phyloP scores from a whole-genome alignment of 2,113 vertebrate genomes.

The Stercorarius parasiticus region DNA sequence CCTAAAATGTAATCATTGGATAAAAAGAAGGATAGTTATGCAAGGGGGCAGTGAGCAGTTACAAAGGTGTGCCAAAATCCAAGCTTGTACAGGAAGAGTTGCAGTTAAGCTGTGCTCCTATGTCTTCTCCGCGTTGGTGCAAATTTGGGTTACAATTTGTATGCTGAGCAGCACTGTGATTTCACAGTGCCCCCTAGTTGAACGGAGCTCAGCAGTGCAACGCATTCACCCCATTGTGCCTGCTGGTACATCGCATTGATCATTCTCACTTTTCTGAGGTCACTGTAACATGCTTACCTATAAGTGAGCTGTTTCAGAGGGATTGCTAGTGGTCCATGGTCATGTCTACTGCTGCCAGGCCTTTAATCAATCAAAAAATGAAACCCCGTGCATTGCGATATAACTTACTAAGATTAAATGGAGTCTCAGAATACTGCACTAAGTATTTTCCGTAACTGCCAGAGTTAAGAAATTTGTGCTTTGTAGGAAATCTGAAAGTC shows the following conservation, averaged over 20 bases:
- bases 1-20: neutral
- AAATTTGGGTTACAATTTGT: neutral
- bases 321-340: neutral
- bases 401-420: neutral
- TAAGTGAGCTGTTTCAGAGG: neutral
- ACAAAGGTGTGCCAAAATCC: neutral
- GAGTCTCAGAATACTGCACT: neutral
- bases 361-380: neutral
- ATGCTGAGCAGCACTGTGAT: neutral
- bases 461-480: neutral
- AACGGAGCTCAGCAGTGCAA: neutral
- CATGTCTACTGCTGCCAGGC: neutral
- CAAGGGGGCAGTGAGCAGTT: neutral
- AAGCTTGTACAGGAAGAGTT: neutral
- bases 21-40: neutral
- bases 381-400: neutral
- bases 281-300: neutral
- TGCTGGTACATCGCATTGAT: neutral
- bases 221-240: neutral
- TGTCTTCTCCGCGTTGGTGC: neutral
- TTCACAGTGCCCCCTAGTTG: neutral
- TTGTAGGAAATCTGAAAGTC: neutral
- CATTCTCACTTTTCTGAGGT: neutral
- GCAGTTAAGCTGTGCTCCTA: neutral
- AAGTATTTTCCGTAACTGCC: neutral